Conservation (phyloP, 2,113 vertebrate species). For the Malurus cyaneus region DNA sequence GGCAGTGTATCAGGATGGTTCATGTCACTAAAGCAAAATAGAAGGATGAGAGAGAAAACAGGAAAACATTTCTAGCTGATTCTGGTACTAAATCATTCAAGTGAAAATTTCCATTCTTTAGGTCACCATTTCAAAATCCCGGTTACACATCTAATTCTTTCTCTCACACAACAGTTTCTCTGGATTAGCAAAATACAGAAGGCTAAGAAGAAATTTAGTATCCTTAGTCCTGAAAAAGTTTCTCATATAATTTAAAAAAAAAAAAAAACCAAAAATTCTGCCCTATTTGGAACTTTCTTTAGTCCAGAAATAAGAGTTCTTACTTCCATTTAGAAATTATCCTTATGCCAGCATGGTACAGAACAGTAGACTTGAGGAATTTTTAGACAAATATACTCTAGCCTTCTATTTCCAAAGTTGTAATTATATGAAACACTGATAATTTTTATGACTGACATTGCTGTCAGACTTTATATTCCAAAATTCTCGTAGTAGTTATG, state of each 20-base stretch:
- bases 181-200: neutral
- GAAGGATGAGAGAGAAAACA: neutral
- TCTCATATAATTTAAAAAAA: neutral
- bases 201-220: neutral
- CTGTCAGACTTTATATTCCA: neutral
- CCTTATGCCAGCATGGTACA: neutral
- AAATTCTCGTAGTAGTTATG: neutral
- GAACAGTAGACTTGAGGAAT: neutral
- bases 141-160: neutral
- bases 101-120: neutral
- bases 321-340: neutral
- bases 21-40: neutral
- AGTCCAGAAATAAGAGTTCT: neutral
- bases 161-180: neutral
- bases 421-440: neutral
- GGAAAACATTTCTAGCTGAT: neutral
- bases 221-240: neutral
- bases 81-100: neutral
- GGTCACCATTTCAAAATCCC: neutral
- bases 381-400: neutral
- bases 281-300: neutral
- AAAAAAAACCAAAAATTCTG: neutral
- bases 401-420: neutral
- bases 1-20: neutral
- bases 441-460: neutral